A percentile compares a stretch with the other conserved stretches of the same genome.
phyloP scores from a whole-genome alignment of 2,888 invertebrate species.

The Platerodrilus igneus region DNA sequence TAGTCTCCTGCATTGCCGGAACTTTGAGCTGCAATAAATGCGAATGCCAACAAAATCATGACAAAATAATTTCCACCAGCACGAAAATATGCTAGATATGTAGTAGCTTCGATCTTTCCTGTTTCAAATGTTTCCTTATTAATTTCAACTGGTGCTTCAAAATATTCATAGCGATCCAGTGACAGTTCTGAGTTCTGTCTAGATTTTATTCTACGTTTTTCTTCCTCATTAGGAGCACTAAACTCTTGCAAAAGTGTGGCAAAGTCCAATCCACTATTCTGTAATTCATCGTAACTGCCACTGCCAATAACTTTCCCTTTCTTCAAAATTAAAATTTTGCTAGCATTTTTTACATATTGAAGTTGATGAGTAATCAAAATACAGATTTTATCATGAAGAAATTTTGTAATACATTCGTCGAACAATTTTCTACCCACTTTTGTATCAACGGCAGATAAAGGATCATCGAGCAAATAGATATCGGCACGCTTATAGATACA shows the following conservation, averaged over 20 bases:
- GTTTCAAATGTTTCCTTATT: slow-evolving; percentile 39
- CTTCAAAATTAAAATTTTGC: slow-evolving; percentile 44
- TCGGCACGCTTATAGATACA: slow-evolving; percentile 70
- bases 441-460: slow-evolving; percentile 75
- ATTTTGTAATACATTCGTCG: slow-evolving; percentile 64
- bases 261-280: slow-evolving; percentile 67
- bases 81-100: slow-evolving; percentile 51
- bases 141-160: no score
- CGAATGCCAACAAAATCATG: slow-evolving; percentile 45
- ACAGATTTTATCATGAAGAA: slow-evolving; percentile 56
- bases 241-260: slow-evolving; percentile 46
- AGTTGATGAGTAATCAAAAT: slow-evolving; percentile 69
- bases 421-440: slow-evolving; percentile 70
- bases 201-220: slow-evolving; percentile 24
- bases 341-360: slow-evolving; percentile 51
- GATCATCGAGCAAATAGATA: no score
- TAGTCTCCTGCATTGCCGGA: slow-evolving; percentile 64
- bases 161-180: no score
- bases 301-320: slow-evolving; percentile 54
- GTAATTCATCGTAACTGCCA: slow-evolving; percentile 65
- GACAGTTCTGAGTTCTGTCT: not conserved
- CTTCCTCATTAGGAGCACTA: slow-evolving; percentile 36
- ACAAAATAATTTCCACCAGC: slow-evolving; percentile 52
- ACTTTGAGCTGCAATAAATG: slow-evolving; percentile 55
- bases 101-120: slow-evolving; percentile 37